These are phyloP conservation scores for Poecilia velifera DNA, from an alignment of 2,797 vertebrate species.

Conservation along the genomic window DNA sequence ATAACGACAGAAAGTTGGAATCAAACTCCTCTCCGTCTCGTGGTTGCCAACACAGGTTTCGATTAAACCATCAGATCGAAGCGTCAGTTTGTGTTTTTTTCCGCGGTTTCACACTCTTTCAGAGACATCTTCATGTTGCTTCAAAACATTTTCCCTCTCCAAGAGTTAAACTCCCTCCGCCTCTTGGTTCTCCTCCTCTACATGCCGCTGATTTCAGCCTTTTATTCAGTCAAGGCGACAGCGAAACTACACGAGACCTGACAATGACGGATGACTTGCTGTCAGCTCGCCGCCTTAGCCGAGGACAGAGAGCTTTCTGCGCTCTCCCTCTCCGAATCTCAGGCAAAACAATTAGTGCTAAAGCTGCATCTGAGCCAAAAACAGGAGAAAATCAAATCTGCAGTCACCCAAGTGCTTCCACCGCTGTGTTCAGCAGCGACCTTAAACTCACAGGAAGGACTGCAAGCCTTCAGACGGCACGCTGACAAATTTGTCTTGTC, in stretches of 20 bases:
- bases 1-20: slow-evolving; percentile 22
- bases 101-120: slow-evolving; percentile 3
- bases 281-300: slow-evolving; percentile 59
- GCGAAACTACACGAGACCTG: slow-evolving; percentile 48
- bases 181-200: neutral
- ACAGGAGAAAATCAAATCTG: slow-evolving; percentile 56
- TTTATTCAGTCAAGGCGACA: slow-evolving; percentile 41
- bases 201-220: slow-evolving; percentile 26
- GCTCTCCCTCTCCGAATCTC: slow-evolving; percentile 6
- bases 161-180: neutral
- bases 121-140: neutral
- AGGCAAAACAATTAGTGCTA: slow-evolving; percentile 52
- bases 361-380: slow-evolving; percentile 37
- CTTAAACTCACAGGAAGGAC: slow-evolving; percentile 41
- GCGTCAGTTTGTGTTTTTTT: slow-evolving; percentile 6
- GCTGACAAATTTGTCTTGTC: slow-evolving; percentile 52
- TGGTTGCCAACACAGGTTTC: slow-evolving; percentile 14
- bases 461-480: slow-evolving; percentile 36
- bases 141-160: neutral
- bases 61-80: slow-evolving; percentile 3
- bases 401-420: slow-evolving; percentile 42
- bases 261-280: slow-evolving; percentile 66
- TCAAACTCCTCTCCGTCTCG: slow-evolving; percentile 10
- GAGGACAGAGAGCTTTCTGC: slow-evolving; percentile 76
- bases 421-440: slow-evolving; percentile 44